Conservation (phyloP, 2,888 invertebrate species). For the Chrysopilus asiliformis region DNA sequence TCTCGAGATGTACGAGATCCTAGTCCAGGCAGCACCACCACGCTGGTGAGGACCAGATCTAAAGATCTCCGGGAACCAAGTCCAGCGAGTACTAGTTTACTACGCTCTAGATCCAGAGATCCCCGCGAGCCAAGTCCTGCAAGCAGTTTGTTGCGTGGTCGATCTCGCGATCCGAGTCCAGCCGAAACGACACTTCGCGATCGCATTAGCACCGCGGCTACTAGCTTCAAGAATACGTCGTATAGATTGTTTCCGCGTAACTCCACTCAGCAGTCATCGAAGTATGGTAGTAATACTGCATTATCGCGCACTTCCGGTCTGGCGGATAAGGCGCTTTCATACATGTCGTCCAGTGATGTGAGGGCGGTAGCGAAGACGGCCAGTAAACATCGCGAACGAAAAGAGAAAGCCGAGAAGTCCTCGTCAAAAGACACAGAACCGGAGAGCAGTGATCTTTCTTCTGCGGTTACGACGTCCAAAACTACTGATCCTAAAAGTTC, state of each 20-base stretch:
- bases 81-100: slow-evolving; percentile 6
- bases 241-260: slow-evolving; percentile 20
- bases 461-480: slow-evolving; percentile 1
- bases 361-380: slow-evolving; percentile 24
- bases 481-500: too few species aligned
- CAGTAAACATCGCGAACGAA: slow-evolving; percentile 2
- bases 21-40: slow-evolving; percentile 8
- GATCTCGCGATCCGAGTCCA: slow-evolving; percentile 33
- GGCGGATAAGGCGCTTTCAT: slow-evolving; percentile 29
- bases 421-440: slow-evolving; percentile 28
- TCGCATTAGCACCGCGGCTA: slow-evolving; percentile 8
- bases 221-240: slow-evolving; percentile 17
- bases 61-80: slow-evolving; percentile 32
- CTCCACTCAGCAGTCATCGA: slow-evolving; percentile 15
- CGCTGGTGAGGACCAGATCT: neutral
- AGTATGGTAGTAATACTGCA: slow-evolving; percentile 17
- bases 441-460: slow-evolving; percentile 21
- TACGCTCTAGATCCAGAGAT: neutral
- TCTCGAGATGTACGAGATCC: slow-evolving; percentile 32
- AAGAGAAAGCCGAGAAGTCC: slow-evolving; percentile 22
- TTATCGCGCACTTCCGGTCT: slow-evolving; percentile 7
- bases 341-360: slow-evolving; percentile 32
- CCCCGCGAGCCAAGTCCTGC: slow-evolving; percentile 44
- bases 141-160: slow-evolving; percentile 5
- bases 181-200: slow-evolving; percentile 10